Conservation (phyloP, 2,888 invertebrate species). For the Rhogogaster chlorosoma region DNA sequence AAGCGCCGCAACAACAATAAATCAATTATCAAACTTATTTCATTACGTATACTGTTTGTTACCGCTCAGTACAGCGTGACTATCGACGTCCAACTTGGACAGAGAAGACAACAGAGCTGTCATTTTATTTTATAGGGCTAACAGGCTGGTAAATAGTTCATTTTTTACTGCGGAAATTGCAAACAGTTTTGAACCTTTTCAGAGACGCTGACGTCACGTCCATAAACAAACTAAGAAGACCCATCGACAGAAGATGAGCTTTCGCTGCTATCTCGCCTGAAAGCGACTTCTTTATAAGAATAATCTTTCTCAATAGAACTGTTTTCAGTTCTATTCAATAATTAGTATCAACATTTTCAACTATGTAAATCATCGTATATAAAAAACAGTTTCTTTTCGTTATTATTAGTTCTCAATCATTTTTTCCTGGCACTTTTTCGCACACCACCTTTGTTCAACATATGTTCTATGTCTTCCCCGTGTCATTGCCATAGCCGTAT, state of each 20-base stretch:
- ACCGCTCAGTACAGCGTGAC: conserved; percentile 20
- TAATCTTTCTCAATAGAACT: not conserved
- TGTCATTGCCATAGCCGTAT: too few relatives aligned
- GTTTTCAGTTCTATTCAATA: not conserved
- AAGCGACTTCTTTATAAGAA: not conserved
- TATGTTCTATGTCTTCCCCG: too few relatives aligned
- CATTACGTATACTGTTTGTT: conserved; percentile 30
- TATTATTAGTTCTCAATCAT: too few relatives aligned
- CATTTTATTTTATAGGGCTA: not conserved
- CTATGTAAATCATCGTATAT: too few relatives aligned
- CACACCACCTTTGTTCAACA: too few relatives aligned
- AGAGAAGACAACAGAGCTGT: conserved; percentile 4
- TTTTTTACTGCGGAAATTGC: not conserved
- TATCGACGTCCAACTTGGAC: conserved; percentile 28
- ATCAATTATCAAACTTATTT: conserved; percentile 44
- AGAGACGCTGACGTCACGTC: not conserved
- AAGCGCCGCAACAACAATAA: conserved; percentile 36
- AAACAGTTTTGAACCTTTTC: not conserved
- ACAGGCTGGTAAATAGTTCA: not conserved
- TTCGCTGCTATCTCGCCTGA: not conserved
- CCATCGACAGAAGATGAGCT: not conserved
- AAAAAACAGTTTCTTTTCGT: too few relatives aligned
- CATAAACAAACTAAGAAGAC: not conserved
- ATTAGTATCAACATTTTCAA: too few relatives aligned
- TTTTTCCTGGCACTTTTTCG: too few relatives aligned